A percentile compares a stretch with the other conserved stretches of the same genome.
These are phyloP conservation scores for Amphipoea lucens DNA, from an alignment of 2,888 invertebrate genomes.

Conservation along the genomic window DNA sequence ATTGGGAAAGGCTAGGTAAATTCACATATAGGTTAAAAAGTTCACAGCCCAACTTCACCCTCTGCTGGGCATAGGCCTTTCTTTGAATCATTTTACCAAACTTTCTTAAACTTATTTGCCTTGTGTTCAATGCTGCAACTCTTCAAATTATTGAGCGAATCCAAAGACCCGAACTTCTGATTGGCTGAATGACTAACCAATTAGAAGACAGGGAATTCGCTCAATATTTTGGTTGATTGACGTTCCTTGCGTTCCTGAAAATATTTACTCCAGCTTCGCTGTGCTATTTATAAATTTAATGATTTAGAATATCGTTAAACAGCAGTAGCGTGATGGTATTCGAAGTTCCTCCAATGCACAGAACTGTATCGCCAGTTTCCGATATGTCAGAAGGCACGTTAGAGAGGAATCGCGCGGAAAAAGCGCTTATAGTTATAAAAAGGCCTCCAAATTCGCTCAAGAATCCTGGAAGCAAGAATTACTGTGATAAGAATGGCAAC, in stretches of 20 bases:
- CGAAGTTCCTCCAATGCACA: conserved; percentile 73
- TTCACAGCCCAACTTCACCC: background rate
- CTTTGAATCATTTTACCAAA: background rate
- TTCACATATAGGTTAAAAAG: background rate
- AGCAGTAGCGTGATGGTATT: conserved; percentile 74
- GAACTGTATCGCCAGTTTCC: conserved; percentile 82
- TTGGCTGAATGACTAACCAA: conserved; percentile 75
- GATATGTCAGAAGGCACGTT: conserved; percentile 86
- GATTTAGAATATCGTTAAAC: conserved; percentile 66
- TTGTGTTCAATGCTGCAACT: background rate
- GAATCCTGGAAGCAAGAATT: conserved; percentile 77
- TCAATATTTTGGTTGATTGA: conserved; percentile 85
- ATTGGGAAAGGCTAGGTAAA: background rate
- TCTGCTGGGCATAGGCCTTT: background rate
- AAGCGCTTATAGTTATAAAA: conserved; percentile 81
- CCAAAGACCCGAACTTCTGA: conserved; percentile 31
- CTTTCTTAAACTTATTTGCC: background rate
- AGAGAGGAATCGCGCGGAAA: conserved; percentile 84
- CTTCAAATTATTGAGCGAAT: conserved; percentile 45
- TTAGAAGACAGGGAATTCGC: conserved; percentile 72
- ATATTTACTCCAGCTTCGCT: conserved; percentile 61
- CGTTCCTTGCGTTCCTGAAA: conserved; percentile 34
- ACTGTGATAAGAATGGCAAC: conserved; percentile 87
- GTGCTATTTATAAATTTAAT: conserved; percentile 82
- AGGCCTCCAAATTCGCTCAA: conserved; percentile 80